Conservation (phyloP, 2,113 vertebrate genomes). For the Nanorana parkeri region DNA sequence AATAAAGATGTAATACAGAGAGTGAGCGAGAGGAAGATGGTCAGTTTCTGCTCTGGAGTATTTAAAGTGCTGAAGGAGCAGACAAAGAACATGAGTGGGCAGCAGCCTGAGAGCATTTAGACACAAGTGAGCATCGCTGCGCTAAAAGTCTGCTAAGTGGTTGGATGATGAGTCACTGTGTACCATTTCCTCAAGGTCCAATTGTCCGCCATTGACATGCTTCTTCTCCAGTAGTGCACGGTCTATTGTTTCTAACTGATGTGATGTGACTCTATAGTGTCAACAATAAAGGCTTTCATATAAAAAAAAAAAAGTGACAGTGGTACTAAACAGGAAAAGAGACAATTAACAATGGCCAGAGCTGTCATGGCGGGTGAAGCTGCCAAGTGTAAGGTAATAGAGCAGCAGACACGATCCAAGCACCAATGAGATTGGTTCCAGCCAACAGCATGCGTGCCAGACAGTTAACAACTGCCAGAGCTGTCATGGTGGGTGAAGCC, state of each 20-base stretch:
- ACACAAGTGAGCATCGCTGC: not conserved
- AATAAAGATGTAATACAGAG: not conserved
- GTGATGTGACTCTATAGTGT: not conserved
- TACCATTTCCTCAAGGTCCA: not conserved
- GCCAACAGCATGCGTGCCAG: no score
- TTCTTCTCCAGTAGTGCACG: not conserved
- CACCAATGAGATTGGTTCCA: no score
- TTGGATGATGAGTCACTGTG: conserved; percentile 9
- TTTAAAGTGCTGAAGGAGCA: not conserved
- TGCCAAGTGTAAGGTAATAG: no score
- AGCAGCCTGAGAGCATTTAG: not conserved
- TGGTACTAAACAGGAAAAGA: no score
- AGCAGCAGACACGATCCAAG: no score
- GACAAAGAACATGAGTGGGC: not conserved
- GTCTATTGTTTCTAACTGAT: not conserved
- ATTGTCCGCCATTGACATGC: not conserved
- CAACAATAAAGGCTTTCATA: no score
- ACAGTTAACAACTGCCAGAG: no score
- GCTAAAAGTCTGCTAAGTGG: not conserved
- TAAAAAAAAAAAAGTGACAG: no score
- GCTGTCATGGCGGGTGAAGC: no score
- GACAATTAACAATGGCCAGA: no score
- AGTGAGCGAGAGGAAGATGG: not conserved
- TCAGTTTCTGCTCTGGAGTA: conserved; percentile 1
- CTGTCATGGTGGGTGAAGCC: no score